A percentile compares a stretch with the other conserved stretches of the same genome.
Evolutionary conservation across 2,113 vertebrate genomes (phyloP).

Genomic region (Nibea albiflora): DNA sequence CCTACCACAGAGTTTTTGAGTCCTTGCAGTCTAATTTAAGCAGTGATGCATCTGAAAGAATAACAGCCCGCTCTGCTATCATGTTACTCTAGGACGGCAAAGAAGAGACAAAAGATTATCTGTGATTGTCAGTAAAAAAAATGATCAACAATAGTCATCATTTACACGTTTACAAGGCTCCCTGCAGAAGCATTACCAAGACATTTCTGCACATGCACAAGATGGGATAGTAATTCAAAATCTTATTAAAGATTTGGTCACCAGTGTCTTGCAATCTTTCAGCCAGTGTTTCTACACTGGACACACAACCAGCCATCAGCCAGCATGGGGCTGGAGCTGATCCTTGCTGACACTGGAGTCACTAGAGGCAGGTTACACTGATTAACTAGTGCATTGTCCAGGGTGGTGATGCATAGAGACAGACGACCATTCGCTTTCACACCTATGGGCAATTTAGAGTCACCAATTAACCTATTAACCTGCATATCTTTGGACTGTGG

Average conservation of each 20-base stretch:
- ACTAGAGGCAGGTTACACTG: no score
- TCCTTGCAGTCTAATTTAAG: conserved; percentile 18
- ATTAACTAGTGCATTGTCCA: no score
- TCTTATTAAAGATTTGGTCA: background rate
- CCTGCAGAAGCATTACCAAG: background rate
- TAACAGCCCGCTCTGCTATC: background rate
- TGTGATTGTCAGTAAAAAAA: background rate
- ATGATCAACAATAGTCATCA: background rate
- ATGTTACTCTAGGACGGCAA: background rate
- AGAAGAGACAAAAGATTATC: conserved; percentile 13
- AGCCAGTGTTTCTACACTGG: background rate
- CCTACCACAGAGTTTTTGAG: background rate
- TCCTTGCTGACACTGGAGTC: no score
- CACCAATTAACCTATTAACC: no score
- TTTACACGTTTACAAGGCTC: background rate
- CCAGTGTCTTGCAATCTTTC: background rate
- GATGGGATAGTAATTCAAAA: background rate
- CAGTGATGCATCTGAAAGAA: background rate
- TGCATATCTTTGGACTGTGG: no score
- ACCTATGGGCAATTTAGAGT: no score
- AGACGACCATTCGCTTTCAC: no score
- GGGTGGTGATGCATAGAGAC: no score
- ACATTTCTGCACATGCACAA: background rate
- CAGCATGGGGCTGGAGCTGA: no score
- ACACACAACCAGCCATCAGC: background rate